A percentile compares a stretch with the other conserved stretches of the same genome.
These are phyloP conservation scores for Phrynocephalus guinanensis DNA, from an alignment of 2,797 vertebrate genomes.

Conservation along the genomic window DNA sequence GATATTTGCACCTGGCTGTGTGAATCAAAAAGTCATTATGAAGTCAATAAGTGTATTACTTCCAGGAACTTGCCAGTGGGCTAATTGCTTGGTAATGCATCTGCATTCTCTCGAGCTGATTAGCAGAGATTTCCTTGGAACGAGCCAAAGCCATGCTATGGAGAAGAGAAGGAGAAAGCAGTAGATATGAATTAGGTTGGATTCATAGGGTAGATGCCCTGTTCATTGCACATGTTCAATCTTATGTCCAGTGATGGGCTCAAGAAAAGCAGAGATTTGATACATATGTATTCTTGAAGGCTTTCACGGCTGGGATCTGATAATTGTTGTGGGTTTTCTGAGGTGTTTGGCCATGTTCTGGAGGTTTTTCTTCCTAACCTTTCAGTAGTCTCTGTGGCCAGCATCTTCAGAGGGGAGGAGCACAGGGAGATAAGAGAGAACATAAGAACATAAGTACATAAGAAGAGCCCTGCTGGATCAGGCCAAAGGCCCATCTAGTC, in stretches of 20 bases:
- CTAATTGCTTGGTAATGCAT: slow-evolving; percentile 35
- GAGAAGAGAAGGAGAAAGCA: not conserved
- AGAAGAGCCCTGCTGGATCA: too few relatives aligned
- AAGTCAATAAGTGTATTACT: slow-evolving; percentile 33
- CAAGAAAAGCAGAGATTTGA: too few relatives aligned
- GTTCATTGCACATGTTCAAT: not conserved
- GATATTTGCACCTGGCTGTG: slow-evolving; percentile 58
- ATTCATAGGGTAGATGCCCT: not conserved
- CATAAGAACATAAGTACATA: too few relatives aligned
- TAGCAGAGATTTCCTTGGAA: slow-evolving; percentile 1
- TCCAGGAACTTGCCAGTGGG: slow-evolving; percentile 20
- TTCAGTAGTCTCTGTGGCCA: too few relatives aligned
- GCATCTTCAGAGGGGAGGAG: too few relatives aligned
- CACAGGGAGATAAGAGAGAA: too few relatives aligned
- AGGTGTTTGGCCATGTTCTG: too few relatives aligned
- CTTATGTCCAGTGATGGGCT: not conserved
- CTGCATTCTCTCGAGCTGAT: slow-evolving; percentile 26
- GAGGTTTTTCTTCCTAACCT: too few relatives aligned
- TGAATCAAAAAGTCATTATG: slow-evolving; percentile 54
- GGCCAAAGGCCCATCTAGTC: too few relatives aligned
- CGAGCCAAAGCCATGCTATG: not conserved
- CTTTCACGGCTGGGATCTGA: too few relatives aligned
- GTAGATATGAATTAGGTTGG: not conserved
- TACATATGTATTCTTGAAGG: too few relatives aligned
- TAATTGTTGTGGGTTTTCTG: too few relatives aligned